phyloP scores from a whole-genome alignment of 2,113 vertebrate species.

The Ancistrus triradiatus region DNA sequence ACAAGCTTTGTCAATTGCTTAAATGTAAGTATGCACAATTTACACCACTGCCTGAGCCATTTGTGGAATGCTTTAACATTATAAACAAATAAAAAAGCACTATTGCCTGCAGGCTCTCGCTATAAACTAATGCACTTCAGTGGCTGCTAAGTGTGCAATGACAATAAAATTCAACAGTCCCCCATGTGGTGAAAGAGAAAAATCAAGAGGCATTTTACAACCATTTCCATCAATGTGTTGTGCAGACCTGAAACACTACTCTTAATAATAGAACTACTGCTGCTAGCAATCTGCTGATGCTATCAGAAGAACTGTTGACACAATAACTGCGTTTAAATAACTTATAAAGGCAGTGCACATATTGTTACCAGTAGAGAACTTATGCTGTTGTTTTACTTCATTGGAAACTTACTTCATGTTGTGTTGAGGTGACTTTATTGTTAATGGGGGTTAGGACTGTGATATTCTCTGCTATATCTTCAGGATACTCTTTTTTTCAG shows the following conservation, averaged over 20 bases:
- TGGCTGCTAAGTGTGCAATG: constrained; percentile 54
- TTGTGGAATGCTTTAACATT: constrained; percentile 69
- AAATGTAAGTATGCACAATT: constrained; percentile 72
- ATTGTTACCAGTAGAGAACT: neutral
- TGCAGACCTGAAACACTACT: constrained; percentile 1
- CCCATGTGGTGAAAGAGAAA: constrained; percentile 5
- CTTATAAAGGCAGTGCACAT: constrained; percentile 1
- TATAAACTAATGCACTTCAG: constrained; percentile 63
- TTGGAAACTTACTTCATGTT: neutral
- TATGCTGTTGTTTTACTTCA: neutral
- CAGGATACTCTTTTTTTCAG: constrained; percentile 41
- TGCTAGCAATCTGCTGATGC: neutral
- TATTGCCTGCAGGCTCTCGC: constrained; percentile 60
- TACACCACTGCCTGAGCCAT: constrained; percentile 58
- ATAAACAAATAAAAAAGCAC: constrained; percentile 72
- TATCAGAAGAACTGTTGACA: constrained; percentile 27
- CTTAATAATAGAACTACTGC: constrained; percentile 6
- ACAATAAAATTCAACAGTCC: constrained; percentile 41
- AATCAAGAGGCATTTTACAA: constrained; percentile 15
- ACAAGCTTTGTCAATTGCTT: constrained; percentile 67
- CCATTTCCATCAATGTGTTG: constrained; percentile 27
- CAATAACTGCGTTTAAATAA: constrained; percentile 18
- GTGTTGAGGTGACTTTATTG: constrained; percentile 21
- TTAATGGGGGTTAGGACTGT: neutral
- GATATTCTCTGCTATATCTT: constrained; percentile 14